Conservation (phyloP, 2,888 invertebrate species). For the Carabus problematicus region DNA sequence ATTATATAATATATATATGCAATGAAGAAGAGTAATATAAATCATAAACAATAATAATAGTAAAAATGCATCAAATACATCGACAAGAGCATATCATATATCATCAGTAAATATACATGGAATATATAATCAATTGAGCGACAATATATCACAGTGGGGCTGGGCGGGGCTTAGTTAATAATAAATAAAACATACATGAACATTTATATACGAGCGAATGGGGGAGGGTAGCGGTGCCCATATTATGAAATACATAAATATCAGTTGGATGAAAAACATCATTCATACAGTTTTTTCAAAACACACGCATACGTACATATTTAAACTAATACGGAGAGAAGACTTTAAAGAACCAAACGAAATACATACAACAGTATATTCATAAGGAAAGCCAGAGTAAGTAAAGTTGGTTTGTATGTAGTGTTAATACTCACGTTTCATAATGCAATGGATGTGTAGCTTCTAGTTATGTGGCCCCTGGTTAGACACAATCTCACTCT, state of each 20-base stretch:
- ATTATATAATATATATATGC: conserved; percentile 3
- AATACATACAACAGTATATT: background rate
- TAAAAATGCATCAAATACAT: conserved; percentile 13
- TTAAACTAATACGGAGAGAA: background rate
- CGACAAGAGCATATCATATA: conserved; percentile 10
- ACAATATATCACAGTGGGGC: background rate
- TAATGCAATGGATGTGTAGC: no score
- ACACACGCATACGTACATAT: no score
- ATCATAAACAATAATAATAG: conserved; percentile 11
- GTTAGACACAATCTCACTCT: background rate
- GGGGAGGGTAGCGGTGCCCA: background rate
- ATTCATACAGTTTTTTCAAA: background rate
- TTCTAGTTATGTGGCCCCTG: no score
- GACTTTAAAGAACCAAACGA: no score
- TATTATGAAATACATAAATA: conserved; percentile 5
- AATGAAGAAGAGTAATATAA: conserved; percentile 6
- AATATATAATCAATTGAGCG: background rate
- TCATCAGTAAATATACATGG: conserved; percentile 9
- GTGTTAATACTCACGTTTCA: conserved; percentile 11
- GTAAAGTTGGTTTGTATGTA: background rate
- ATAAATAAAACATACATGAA: background rate
- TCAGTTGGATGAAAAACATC: background rate
- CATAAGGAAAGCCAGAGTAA: background rate
- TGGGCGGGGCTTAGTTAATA: no score
- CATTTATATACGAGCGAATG: background rate